These are phyloP conservation scores for Fissipunctia ypsillon DNA, from an alignment of 2,888 invertebrate species.

Conservation along the genomic window DNA sequence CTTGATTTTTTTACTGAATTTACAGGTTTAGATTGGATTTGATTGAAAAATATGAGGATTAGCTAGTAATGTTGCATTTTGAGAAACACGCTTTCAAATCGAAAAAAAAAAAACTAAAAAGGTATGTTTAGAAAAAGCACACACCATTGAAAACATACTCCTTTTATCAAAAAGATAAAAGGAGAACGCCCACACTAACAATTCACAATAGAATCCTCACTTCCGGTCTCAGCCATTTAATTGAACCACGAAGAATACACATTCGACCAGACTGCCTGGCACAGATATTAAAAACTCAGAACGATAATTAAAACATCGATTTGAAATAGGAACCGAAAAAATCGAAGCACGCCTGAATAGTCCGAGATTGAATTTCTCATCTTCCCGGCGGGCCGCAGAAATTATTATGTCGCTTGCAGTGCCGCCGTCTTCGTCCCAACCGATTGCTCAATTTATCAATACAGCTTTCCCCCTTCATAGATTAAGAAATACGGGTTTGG, in stretches of 20 bases:
- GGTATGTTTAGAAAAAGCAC: accelerated
- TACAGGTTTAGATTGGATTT: background rate
- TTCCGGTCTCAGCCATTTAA: slow-evolving; percentile 5
- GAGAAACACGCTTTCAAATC: background rate
- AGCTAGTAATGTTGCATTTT: no score
- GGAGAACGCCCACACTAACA: no score
- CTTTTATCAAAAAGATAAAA: background rate
- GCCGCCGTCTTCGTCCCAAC: slow-evolving; percentile 80
- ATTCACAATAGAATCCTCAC: background rate
- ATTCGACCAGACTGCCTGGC: slow-evolving; percentile 15
- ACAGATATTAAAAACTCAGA: slow-evolving; percentile 64
- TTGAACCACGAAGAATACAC: slow-evolving; percentile 24
- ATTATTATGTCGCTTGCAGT: slow-evolving; percentile 88
- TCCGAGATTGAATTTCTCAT: slow-evolving; percentile 84
- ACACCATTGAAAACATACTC: no score
- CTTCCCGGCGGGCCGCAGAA: slow-evolving; percentile 79
- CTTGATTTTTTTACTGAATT: background rate
- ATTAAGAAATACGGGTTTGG: slow-evolving; percentile 59
- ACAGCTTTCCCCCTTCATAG: slow-evolving; percentile 76
- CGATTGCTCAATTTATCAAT: slow-evolving; percentile 90
- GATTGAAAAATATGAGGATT: background rate
- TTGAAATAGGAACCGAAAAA: slow-evolving; percentile 64
- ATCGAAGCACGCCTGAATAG: slow-evolving; percentile 60
- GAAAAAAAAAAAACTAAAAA: background rate
- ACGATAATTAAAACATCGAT: slow-evolving; percentile 67